Evolutionary conservation across 2,113 vertebrate species (phyloP).

Genomic region (Turnix velox): DNA sequence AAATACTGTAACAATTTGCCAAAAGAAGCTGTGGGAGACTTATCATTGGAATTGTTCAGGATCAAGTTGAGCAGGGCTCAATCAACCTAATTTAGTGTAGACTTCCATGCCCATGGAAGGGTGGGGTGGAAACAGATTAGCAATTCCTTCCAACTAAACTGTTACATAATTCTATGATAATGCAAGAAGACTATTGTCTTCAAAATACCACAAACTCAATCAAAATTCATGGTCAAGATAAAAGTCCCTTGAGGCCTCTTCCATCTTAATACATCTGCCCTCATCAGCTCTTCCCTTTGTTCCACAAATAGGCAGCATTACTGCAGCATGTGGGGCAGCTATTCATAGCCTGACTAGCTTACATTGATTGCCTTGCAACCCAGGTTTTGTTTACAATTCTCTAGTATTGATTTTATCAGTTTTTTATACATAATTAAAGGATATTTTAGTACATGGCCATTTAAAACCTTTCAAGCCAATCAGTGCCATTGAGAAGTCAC

Average conservation of each 20-base stretch:
- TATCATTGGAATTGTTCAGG: neutral
- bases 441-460: constrained; percentile 13
- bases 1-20: neutral
- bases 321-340: neutral
- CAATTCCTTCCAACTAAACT: neutral
- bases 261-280: neutral
- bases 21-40: neutral
- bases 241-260: neutral
- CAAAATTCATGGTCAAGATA: neutral
- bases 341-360: neutral
- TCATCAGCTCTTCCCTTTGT: neutral
- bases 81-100: neutral
- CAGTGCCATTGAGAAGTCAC: neutral
- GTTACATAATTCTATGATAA: neutral
- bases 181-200: neutral
- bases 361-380: neutral
- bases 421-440: neutral
- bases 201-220: neutral
- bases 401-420: neutral
- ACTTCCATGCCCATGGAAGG: neutral
- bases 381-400: constrained; percentile 6
- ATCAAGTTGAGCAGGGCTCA: neutral
- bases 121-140: neutral
- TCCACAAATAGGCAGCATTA: constrained; percentile 1
- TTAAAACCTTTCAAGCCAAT: constrained; percentile 15